Evolutionary conservation across 2,113 vertebrate species (phyloP).

Genomic region (Microcebus griseorufus): DNA sequence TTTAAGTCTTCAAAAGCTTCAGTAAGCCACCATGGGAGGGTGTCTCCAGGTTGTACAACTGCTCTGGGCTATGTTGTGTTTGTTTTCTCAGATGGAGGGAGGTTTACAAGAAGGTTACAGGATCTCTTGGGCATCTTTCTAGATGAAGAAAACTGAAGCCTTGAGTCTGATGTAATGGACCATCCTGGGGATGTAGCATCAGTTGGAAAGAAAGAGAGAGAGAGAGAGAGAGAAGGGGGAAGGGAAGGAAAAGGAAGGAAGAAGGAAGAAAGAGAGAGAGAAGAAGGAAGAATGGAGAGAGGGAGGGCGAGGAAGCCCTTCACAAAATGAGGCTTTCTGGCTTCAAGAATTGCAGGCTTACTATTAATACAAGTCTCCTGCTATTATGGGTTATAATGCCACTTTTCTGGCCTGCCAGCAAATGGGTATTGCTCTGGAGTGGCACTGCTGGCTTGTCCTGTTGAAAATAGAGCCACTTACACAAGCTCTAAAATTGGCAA

Average conservation of each 20-base stretch:
- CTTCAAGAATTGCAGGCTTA: conserved; percentile 21
- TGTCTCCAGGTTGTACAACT: background rate
- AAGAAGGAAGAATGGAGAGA: background rate
- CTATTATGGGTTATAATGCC: background rate
- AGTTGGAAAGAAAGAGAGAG: background rate
- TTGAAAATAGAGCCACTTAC: background rate
- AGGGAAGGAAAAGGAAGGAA: too few relatives aligned
- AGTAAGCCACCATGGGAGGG: background rate
- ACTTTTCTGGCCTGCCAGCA: background rate
- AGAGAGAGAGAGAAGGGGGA: background rate
- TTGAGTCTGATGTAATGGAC: background rate
- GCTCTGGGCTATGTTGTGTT: background rate
- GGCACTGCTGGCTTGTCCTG: background rate
- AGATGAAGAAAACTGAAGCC: conserved; percentile 39
- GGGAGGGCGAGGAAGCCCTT: background rate
- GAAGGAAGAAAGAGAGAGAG: background rate
- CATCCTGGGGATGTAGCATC: background rate
- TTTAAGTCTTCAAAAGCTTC: background rate
- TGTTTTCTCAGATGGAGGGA: background rate
- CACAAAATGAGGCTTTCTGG: background rate
- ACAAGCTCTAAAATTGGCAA: conserved; percentile 31
- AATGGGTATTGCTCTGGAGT: background rate
- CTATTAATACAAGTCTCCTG: background rate
- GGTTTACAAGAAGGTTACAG: conserved; percentile 1
- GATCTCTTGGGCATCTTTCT: conserved; percentile 39